Percentiles rank a stretch among this genome's conserved stretches.
phyloP scores from a whole-genome alignment of 2,888 invertebrate species.

The Lasioglossum vierecki region DNA sequence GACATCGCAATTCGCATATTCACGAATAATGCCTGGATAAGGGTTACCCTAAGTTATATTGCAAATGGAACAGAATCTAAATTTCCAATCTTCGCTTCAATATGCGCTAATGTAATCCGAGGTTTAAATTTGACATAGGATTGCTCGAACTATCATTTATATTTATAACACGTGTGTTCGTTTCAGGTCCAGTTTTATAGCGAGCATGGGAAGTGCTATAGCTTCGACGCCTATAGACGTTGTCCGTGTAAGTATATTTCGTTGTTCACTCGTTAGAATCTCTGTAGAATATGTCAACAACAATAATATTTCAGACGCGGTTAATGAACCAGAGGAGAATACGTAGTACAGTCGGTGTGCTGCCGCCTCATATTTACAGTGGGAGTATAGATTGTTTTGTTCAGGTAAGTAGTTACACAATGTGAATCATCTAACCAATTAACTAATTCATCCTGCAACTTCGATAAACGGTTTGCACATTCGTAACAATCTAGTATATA shows the following conservation, averaged over 20 bases:
- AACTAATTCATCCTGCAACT: not conserved
- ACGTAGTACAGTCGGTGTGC: constrained; percentile 81
- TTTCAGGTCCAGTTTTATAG: constrained; percentile 93
- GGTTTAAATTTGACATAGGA: constrained; percentile 10
- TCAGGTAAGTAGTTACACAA: constrained; percentile 87
- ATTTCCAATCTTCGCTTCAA: not conserved
- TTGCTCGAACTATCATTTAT: not conserved
- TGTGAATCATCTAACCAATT: not conserved
- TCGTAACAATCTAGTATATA: constrained; percentile 10
- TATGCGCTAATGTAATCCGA: not conserved
- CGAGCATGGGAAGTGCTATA: constrained; percentile 96
- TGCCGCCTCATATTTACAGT: constrained; percentile 88
- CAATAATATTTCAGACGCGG: constrained; percentile 89
- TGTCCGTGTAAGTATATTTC: constrained; percentile 89
- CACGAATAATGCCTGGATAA: constrained; percentile 72
- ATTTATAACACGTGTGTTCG: constrained; percentile 4
- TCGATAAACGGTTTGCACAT: not conserved
- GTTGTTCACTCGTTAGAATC: not conserved
- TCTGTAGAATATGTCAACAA: not conserved
- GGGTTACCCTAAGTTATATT: constrained; percentile 65
- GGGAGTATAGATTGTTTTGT: constrained; percentile 93
- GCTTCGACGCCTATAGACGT: constrained; percentile 98
- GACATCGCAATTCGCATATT: constrained; percentile 46
- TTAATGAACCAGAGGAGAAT: constrained; percentile 95
- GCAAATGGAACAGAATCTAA: constrained; percentile 1